A percentile compares a stretch with the other conserved stretches of the same genome.
phyloP scores from a whole-genome alignment of 1,140 invertebrate genomes.

The Papilio polytes region DNA sequence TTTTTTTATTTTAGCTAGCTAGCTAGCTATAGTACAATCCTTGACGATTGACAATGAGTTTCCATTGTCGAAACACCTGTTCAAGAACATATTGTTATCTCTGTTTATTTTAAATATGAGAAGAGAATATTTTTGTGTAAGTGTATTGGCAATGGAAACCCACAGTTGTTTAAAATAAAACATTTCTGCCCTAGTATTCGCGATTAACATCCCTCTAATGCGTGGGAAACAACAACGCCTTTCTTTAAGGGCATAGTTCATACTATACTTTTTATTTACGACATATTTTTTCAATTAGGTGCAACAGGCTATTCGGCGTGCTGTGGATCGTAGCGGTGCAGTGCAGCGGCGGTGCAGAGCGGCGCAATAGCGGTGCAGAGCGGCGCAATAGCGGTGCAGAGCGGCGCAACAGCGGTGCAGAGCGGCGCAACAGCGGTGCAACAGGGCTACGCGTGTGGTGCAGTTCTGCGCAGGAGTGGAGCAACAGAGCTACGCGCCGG shows the following conservation, averaged over 20 bases:
- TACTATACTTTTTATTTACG: slow-evolving; percentile 2
- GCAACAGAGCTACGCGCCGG: not conserved
- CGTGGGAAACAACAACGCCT: slow-evolving; percentile 17
- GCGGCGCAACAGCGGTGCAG: not conserved
- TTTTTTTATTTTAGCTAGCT: no score
- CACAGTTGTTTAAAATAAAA: not conserved
- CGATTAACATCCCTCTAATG: not conserved
- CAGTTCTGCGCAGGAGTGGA: slow-evolving; percentile 4
- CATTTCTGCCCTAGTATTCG: not conserved
- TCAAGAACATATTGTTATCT: no score
- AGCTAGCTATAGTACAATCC: no score
- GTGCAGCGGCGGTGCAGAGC: not conserved
- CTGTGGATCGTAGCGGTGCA: slow-evolving; percentile 1
- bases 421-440: not conserved
- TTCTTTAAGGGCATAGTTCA: not conserved
- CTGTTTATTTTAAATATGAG: no score
- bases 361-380: not conserved
- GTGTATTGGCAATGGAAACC: not conserved
- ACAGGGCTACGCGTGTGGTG: not conserved
- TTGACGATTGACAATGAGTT: no score
- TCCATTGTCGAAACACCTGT: no score
- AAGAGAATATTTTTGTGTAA: not conserved
- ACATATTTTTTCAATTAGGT: not conserved
- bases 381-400: not conserved
- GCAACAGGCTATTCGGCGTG: not conserved